Evolutionary conservation across 64 coral and sea anemone species (phyloP).

Genomic region (Pachyseris speciosa): DNA sequence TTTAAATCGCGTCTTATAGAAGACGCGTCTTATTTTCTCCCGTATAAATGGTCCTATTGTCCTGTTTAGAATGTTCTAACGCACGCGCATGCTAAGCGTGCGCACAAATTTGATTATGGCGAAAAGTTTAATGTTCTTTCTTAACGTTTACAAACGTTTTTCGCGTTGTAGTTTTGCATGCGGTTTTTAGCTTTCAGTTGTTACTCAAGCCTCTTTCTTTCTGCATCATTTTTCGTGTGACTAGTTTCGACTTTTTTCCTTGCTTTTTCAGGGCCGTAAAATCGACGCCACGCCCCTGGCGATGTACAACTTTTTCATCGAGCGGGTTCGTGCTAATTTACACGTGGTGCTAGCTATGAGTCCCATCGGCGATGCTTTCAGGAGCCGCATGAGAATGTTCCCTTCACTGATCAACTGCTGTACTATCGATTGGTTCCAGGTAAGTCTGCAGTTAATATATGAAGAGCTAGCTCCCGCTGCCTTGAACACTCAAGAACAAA

Average conservation of each 20-base stretch:
- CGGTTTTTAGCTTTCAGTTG: not conserved
- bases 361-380: slow-evolving; percentile 96
- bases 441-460: not conserved
- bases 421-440: slow-evolving; percentile 99
- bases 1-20: too few species aligned
- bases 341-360: slow-evolving; percentile 99
- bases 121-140: not conserved
- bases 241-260: not conserved
- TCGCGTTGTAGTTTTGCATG: not conserved
- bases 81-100: not conserved
- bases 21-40: too few species aligned
- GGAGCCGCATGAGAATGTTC: slow-evolving; percentile 98
- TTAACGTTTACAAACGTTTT: not conserved
- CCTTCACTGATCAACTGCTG: slow-evolving; percentile 99
- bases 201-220: not conserved
- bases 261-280: slow-evolving; percentile 85
- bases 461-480: not conserved
- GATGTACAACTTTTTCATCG: slow-evolving; percentile 99
- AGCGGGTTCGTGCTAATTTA: slow-evolving; percentile 87
- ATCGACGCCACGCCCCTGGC: slow-evolving; percentile 97
- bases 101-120: not conserved
- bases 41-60: too few species aligned
- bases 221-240: not conserved
- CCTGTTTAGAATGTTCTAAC: not conserved
- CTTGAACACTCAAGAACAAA: not conserved